phyloP scores from a whole-genome alignment of 2,888 invertebrate genomes.

The Arenicola marina region DNA sequence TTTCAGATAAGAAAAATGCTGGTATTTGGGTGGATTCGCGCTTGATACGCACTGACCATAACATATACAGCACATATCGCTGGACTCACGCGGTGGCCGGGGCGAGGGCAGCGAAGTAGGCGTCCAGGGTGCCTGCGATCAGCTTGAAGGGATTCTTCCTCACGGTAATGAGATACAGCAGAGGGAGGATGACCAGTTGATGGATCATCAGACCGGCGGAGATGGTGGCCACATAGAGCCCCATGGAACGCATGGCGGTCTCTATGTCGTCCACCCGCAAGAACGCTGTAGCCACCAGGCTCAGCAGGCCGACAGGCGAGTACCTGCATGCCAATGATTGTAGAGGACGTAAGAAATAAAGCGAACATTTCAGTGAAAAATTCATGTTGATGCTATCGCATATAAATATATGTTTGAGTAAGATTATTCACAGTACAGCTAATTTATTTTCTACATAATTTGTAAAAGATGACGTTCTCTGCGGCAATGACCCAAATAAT shows the following conservation, averaged over 20 bases:
- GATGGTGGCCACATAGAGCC: not conserved
- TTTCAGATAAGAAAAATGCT: too few species aligned
- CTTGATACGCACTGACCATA: too few species aligned
- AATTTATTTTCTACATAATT: too few species aligned
- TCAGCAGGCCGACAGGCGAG: not conserved
- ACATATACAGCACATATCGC: too few species aligned
- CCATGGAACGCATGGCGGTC: not conserved
- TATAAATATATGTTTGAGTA: too few species aligned
- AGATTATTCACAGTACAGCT: too few species aligned
- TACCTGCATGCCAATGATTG: conserved; percentile 17
- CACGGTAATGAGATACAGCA: not conserved
- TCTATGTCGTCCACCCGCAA: not conserved
- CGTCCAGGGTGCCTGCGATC: not conserved
- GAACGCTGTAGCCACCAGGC: not conserved
- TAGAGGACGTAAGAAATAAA: too few species aligned
- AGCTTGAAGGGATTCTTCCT: not conserved
- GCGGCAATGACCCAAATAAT: too few species aligned
- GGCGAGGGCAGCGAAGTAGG: not conserved
- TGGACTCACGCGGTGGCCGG: not conserved
- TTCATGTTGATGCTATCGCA: too few species aligned
- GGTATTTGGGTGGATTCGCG: too few species aligned
- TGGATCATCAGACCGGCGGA: not conserved
- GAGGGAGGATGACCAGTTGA: not conserved
- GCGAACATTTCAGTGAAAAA: too few species aligned
- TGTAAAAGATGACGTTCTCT: too few species aligned